A percentile compares a stretch with the other conserved stretches of the same genome.
Conservation (phyloP, 2,797 vertebrate genomes). For the Periparus ater region DNA sequence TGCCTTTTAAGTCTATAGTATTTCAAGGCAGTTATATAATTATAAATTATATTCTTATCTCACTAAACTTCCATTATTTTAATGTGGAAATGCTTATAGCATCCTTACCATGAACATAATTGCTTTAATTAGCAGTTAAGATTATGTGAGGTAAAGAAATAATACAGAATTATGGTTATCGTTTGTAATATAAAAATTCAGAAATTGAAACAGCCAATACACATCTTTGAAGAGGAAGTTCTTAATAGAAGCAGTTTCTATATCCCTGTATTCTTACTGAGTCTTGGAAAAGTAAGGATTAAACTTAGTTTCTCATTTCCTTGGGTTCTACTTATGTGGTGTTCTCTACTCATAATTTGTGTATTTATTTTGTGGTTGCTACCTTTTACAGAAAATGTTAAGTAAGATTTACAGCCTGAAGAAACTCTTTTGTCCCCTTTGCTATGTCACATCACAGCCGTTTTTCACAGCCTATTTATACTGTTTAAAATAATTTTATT, state of each 20-base stretch:
- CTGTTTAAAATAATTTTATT: not conserved
- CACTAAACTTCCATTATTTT: not conserved
- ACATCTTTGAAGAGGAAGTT: not conserved
- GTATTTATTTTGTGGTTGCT: not conserved
- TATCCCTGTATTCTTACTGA: not conserved
- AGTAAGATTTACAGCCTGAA: not conserved
- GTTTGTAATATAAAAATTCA: not conserved
- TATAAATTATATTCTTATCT: not conserved
- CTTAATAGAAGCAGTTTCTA: constrained; percentile 11
- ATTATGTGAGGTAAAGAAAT: not conserved
- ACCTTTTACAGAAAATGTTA: not conserved
- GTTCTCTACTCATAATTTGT: not conserved
- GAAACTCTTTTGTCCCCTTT: not conserved
- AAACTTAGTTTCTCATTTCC: constrained; percentile 28
- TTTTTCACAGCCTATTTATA: not conserved
- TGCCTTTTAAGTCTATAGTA: not conserved
- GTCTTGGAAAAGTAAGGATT: not conserved
- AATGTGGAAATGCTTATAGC: not conserved
- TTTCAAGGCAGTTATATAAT: not conserved
- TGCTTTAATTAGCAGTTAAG: not conserved
- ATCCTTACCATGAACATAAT: not conserved
- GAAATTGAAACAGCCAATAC: not conserved
- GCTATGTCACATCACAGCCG: not conserved
- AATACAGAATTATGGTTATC: not conserved
- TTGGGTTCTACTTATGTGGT: not conserved